Conservation (phyloP, 2,888 invertebrate genomes). For the Girardia tigrina region DNA sequence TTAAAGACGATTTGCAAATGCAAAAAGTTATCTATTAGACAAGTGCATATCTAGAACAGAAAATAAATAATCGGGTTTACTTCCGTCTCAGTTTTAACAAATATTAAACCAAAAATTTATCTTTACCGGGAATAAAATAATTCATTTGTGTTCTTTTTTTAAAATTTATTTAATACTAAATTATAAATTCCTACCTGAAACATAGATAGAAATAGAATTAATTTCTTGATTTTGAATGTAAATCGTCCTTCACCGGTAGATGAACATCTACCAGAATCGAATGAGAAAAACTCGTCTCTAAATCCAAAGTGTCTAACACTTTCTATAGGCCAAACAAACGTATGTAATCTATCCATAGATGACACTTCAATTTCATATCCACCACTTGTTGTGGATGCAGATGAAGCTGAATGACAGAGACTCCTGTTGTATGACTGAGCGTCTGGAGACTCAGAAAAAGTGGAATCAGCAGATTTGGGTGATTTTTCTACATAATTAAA, state of each 20-base stretch:
- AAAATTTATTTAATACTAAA: no score
- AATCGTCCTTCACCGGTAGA: background rate
- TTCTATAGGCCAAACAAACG: constrained; percentile 5
- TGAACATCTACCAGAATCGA: background rate
- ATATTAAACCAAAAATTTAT: no score
- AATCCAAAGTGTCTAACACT: constrained; percentile 7
- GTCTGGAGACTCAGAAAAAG: background rate
- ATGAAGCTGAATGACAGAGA: background rate
- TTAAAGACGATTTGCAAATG: no score
- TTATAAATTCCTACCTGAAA: no score
- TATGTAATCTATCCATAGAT: background rate
- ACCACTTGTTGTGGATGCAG: background rate
- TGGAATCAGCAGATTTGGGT: background rate
- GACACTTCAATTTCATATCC: background rate
- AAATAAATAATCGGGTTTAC: no score
- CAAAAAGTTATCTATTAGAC: no score
- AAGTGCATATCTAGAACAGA: no score
- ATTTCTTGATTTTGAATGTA: constrained; percentile 16
- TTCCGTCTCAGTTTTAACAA: no score
- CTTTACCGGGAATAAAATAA: no score
- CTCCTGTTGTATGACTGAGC: background rate
- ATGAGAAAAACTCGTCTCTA: background rate
- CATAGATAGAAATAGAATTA: background rate
- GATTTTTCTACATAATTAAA: constrained; percentile 15
- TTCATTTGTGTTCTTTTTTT: no score